A percentile compares a stretch with the other conserved stretches of the same genome.
phyloP scores from a whole-genome alignment of 2,888 invertebrate species.

The Muschampia plurimacula region DNA sequence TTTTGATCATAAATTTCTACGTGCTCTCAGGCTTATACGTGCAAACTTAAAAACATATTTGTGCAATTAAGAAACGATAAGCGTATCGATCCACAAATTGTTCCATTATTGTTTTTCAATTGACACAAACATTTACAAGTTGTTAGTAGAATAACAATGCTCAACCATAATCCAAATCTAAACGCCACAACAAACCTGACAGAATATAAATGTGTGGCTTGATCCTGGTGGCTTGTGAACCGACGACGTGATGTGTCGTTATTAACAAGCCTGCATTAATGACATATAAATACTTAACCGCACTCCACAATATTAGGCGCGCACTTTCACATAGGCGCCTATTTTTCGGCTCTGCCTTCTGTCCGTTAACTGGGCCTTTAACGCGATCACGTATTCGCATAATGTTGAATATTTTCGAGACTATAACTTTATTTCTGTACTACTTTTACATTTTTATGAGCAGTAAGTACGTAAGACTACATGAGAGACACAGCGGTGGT shows the following conservation, averaged over 20 bases:
- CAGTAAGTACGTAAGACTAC: constrained; percentile 61
- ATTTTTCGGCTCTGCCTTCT: constrained; percentile 47
- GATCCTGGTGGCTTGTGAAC: constrained; percentile 81
- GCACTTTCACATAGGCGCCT: constrained; percentile 63
- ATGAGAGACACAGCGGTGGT: constrained; percentile 64
- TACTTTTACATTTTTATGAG: constrained; percentile 64
- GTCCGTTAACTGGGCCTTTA: constrained; percentile 51
- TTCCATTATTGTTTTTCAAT: constrained; percentile 75
- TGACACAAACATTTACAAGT: constrained; percentile 69
- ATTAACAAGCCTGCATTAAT: constrained; percentile 82
- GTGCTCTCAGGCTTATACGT: background rate
- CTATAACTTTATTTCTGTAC: constrained; percentile 61
- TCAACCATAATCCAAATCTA: constrained; percentile 84
- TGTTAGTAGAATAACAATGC: constrained; percentile 79
- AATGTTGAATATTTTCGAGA: constrained; percentile 58
- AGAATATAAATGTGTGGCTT: constrained; percentile 78
- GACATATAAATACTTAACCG: constrained; percentile 72
- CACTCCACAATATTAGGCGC: constrained; percentile 44
- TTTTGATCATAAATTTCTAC: constrained; percentile 3
- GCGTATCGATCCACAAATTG: constrained; percentile 58
- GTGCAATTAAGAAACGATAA: constrained; percentile 43
- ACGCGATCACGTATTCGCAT: constrained; percentile 61
- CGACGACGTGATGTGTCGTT: constrained; percentile 81
- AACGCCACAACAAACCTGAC: constrained; percentile 74
- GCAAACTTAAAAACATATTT: constrained; percentile 15